phyloP scores from a whole-genome alignment of 1,140 invertebrate species.

The Telenomus remus region DNA sequence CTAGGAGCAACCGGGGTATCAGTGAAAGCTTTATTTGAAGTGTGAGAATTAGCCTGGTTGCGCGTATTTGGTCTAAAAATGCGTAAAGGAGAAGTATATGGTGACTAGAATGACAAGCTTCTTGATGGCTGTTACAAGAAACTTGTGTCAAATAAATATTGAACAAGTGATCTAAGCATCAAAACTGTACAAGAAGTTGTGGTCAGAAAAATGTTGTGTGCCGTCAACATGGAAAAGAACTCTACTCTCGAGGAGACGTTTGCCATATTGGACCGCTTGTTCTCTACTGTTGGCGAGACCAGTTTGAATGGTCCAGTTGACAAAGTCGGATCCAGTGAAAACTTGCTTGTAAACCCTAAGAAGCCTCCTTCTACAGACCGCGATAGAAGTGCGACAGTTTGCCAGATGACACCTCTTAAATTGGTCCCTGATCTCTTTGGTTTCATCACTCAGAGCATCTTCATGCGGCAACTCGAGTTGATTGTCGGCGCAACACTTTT shows the following conservation, averaged over 20 bases:
- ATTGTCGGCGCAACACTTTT: constrained; percentile 61
- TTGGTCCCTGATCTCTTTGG: constrained; percentile 89
- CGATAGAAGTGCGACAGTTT: constrained; percentile 87
- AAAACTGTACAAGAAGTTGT: constrained; percentile 84
- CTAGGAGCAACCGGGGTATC: too few species aligned
- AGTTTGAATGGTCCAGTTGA: constrained; percentile 89
- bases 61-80: too few species aligned
- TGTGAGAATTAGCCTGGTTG: too few species aligned
- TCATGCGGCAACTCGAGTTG: constrained; percentile 79
- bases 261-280: constrained; percentile 89
- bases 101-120: too few species aligned
- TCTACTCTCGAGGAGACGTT: constrained; percentile 86
- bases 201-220: constrained; percentile 87
- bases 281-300: constrained; percentile 84
- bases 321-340: constrained; percentile 89
- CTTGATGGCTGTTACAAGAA: too few species aligned
- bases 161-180: too few species aligned
- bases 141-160: too few species aligned
- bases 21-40: too few species aligned
- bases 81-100: too few species aligned
- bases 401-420: constrained; percentile 90
- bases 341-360: constrained; percentile 84
- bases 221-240: constrained; percentile 88
- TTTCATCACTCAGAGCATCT: constrained; percentile 85
- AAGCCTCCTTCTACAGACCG: constrained; percentile 80